phyloP scores from a whole-genome alignment of 2,797 vertebrate species.

The Pangasius sanitwongsei region DNA sequence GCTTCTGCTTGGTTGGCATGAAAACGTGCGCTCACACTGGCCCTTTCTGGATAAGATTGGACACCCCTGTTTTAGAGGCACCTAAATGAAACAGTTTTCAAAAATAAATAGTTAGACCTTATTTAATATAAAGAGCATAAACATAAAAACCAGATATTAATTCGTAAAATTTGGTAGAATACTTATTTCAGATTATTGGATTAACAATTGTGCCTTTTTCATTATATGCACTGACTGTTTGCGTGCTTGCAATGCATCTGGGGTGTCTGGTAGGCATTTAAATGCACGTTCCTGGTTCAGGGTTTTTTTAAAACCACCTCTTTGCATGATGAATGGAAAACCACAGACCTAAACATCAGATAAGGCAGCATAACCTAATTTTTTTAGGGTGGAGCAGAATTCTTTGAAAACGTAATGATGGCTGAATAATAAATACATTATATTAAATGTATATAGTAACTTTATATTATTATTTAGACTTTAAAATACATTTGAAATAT shows the following conservation, averaged over 20 bases:
- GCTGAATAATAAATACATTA: background rate
- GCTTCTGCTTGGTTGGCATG: too few relatives aligned
- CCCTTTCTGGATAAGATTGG: too few relatives aligned
- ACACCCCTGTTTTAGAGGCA: background rate
- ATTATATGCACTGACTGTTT: background rate
- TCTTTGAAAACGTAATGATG: background rate
- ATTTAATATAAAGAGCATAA: background rate
- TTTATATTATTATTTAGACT: background rate
- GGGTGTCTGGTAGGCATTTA: conserved; percentile 4
- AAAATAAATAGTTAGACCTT: background rate
- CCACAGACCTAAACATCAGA: background rate
- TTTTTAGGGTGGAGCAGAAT: background rate
- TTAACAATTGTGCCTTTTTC: background rate
- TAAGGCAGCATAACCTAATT: too few relatives aligned
- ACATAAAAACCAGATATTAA: background rate
- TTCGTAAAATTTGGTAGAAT: background rate
- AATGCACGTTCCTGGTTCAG: background rate
- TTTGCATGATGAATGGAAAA: conserved; percentile 1
- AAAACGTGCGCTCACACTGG: too few relatives aligned
- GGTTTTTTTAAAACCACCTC: background rate
- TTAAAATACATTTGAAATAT: background rate
- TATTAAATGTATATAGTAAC: background rate
- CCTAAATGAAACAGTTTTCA: background rate
- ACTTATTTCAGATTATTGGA: background rate
- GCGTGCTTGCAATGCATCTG: background rate